These are phyloP conservation scores for Yasuhikotakia modesta DNA, from an alignment of 2,797 vertebrate species.

Conservation along the genomic window DNA sequence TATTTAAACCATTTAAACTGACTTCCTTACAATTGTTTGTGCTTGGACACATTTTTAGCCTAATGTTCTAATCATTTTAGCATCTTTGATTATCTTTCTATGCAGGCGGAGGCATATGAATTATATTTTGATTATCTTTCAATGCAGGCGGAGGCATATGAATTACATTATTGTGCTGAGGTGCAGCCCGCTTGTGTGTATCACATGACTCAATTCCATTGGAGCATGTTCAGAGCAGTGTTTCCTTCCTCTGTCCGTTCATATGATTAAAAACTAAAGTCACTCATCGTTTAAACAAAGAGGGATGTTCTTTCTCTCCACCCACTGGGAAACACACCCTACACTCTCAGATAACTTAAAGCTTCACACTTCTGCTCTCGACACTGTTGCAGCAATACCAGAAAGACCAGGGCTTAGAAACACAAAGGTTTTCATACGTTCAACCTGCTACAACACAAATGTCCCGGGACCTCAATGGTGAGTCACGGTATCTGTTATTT, in stretches of 20 bases:
- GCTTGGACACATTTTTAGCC: neutral
- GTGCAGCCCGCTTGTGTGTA: conserved; percentile 24
- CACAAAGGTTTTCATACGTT: neutral
- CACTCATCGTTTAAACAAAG: neutral
- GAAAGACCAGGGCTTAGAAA: neutral
- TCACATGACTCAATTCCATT: conserved; percentile 48
- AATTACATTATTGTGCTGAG: conserved; percentile 12
- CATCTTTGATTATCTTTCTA: neutral
- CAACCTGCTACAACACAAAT: neutral
- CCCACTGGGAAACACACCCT: conserved; percentile 12
- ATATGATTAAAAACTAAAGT: neutral
- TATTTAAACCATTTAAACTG: neutral
- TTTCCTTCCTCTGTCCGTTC: conserved; percentile 2
- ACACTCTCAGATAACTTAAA: neutral
- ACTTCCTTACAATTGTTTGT: neutral
- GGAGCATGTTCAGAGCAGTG: neutral
- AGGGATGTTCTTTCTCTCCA: neutral
- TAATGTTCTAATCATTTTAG: neutral
- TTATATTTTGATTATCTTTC: neutral
- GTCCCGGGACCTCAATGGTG: neutral
- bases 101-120: neutral
- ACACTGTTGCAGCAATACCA: neutral
- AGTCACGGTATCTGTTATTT: neutral
- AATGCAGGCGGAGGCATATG: neutral
- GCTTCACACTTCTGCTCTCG: conserved; percentile 13